Evolutionary conservation across 1,140 invertebrate genomes (phyloP).

Genomic region (Lepidurus apus): DNA sequence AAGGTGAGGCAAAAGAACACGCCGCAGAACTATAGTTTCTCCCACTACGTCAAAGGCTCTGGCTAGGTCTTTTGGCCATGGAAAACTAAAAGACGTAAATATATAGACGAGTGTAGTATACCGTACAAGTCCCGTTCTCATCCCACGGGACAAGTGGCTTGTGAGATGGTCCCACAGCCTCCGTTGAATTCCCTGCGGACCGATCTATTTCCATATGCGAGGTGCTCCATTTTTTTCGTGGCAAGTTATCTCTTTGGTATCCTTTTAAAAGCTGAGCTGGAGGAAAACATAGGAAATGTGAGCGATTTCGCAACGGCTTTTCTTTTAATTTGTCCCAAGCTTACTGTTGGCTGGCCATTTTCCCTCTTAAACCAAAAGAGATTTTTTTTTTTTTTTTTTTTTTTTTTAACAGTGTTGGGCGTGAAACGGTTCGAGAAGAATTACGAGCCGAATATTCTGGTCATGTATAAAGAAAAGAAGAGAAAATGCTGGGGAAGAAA

Average conservation of each 20-base stretch:
- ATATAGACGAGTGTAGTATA: too few species aligned
- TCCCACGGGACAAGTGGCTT: not conserved
- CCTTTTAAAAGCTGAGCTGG: not conserved
- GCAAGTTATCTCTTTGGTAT: not conserved
- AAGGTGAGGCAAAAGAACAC: not conserved
- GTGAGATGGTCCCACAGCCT: not conserved
- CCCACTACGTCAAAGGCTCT: not conserved
- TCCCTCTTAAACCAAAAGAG: too few species aligned
- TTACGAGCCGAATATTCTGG: too few species aligned
- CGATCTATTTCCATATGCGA: constrained; percentile 14
- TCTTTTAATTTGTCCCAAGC: not conserved
- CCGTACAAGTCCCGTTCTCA: not conserved
- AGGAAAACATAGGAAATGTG: not conserved
- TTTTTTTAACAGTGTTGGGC: too few species aligned
- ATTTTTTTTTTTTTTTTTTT: too few species aligned
- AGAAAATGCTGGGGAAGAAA: not conserved
- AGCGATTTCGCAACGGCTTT: not conserved
- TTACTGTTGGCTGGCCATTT: not conserved
- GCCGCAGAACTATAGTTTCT: not conserved
- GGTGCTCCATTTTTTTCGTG: constrained; percentile 5
- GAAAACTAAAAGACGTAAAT: not conserved
- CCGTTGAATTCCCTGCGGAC: not conserved
- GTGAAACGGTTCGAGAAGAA: too few species aligned
- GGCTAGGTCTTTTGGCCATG: not conserved
- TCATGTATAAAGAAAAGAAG: not conserved